These are phyloP conservation scores for Sericinus montela DNA, from an alignment of 2,888 invertebrate genomes.

Conservation along the genomic window DNA sequence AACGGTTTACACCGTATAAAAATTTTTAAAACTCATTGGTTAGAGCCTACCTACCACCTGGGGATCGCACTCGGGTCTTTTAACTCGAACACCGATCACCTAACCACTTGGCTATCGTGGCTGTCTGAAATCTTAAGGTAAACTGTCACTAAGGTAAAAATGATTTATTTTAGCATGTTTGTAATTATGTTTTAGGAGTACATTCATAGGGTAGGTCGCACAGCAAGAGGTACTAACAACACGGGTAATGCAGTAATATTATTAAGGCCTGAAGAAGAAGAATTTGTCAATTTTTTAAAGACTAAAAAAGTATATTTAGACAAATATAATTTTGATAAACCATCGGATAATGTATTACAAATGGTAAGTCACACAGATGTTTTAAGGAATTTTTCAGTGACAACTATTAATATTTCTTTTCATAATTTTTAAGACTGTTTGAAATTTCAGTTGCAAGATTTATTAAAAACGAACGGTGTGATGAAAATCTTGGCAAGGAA, in stretches of 20 bases:
- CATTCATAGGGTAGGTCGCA: slow-evolving; percentile 98
- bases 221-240: slow-evolving; percentile 95
- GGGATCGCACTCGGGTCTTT: no score
- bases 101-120: no score
- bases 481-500: slow-evolving; percentile 95
- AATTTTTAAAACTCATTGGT: no score
- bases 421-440: not conserved
- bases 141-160: no score
- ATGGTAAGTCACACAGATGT: slow-evolving; percentile 39
- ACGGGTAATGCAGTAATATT: slow-evolving; percentile 96
- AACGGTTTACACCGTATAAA: no score
- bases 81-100: no score
- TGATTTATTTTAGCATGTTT: no score
- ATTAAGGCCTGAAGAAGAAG: slow-evolving; percentile 94
- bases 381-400: no score
- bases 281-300: slow-evolving; percentile 93
- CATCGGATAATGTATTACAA: slow-evolving; percentile 47
- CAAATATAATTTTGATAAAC: slow-evolving; percentile 81
- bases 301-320: slow-evolving; percentile 95
- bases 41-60: no score
- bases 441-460: slow-evolving; percentile 89
- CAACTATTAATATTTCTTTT: slow-evolving; percentile 1
- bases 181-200: slow-evolving; percentile 85
- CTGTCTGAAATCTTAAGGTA: no score
- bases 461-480: slow-evolving; percentile 94